Conservation (phyloP, 1,140 invertebrate species). For the Melipona quadrifasciata region DNA sequence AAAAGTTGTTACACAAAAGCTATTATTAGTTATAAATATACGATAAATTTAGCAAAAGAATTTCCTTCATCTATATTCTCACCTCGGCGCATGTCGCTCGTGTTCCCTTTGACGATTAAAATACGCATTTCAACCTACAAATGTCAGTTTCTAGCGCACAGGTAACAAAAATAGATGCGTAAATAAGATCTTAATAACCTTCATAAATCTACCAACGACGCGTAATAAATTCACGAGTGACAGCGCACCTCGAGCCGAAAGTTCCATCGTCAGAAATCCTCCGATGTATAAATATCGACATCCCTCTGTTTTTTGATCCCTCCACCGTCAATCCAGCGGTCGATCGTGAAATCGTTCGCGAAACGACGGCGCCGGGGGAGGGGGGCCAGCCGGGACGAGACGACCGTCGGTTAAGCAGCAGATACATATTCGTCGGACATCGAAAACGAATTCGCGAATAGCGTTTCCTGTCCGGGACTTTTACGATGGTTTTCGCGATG, state of each 20-base stretch:
- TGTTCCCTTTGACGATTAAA: neutral
- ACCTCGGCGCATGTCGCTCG: no score
- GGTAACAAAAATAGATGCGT: no score
- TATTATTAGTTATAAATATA: neutral
- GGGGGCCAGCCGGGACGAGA: neutral
- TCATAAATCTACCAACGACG: no score
- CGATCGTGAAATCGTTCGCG: neutral
- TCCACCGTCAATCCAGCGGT: neutral
- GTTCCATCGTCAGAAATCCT: neutral
- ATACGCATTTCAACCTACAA: neutral
- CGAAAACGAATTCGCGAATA: conserved; percentile 44
- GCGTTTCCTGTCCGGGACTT: conserved; percentile 40
- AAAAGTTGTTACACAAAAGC: no score
- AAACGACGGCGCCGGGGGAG: neutral
- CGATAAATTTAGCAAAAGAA: neutral
- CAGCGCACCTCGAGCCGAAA: no score
- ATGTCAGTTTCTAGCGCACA: no score
- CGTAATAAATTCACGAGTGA: no score
- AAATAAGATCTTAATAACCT: no score
- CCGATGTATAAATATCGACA: neutral
- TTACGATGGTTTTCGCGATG: conserved; percentile 34
- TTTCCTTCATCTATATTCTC: neutral
- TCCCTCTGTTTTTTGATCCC: neutral
- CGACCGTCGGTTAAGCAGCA: conserved; percentile 28
- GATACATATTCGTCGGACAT: conserved; percentile 42